Evolutionary conservation across 2,797 vertebrate species (phyloP).

Genomic region (Acrossocheilus wenchowensis): DNA sequence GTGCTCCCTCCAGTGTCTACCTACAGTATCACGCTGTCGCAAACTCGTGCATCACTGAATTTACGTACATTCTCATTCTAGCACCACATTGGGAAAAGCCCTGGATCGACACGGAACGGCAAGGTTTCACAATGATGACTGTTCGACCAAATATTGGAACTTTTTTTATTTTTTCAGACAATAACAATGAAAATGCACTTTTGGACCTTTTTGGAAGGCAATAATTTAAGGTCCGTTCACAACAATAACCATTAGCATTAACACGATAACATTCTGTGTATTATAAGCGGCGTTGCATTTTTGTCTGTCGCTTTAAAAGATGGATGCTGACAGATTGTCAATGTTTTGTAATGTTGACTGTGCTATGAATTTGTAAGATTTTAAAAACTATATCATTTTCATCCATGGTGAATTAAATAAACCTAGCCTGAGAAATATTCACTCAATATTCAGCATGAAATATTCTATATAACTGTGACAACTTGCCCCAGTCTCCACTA

Average conservation of each 20-base stretch:
- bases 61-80: background rate
- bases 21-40: background rate
- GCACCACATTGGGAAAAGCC: background rate
- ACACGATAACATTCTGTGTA: background rate
- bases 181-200: background rate
- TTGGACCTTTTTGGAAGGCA: background rate
- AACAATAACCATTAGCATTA: background rate
- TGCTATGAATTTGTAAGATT: background rate
- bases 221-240: background rate
- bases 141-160: background rate
- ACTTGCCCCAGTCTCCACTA: background rate
- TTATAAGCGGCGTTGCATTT: background rate
- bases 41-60: background rate
- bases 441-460: background rate
- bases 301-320: background rate
- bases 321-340: background rate
- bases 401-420: background rate
- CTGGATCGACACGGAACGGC: background rate
- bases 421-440: slow-evolving; percentile 7
- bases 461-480: background rate
- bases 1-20: background rate
- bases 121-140: rapidly evolving
- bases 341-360: background rate
- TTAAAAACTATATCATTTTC: background rate
- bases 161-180: background rate